Evolutionary conservation across 23 tunicate genomes (phyloP).

Genomic region (Ascidia mentula): DNA sequence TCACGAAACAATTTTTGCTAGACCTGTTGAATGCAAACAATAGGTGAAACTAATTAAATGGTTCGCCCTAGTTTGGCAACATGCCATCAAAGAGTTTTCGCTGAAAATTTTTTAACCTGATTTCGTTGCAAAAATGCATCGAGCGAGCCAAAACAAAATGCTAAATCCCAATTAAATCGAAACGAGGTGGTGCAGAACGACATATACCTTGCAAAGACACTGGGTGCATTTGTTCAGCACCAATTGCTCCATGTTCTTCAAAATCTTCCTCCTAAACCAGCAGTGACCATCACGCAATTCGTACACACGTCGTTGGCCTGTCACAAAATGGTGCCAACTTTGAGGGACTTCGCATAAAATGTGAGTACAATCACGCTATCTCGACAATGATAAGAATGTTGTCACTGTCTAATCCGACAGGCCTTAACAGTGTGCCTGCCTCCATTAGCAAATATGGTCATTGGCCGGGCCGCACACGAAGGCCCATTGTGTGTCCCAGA

Average conservation of each 20-base stretch:
- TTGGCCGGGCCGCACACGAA: not conserved
- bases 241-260: constrained; percentile 17
- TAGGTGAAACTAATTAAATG: no score
- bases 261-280: constrained; percentile 35
- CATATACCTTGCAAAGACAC: constrained; percentile 72
- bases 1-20: no score
- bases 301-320: constrained; percentile 16
- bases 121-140: no score
- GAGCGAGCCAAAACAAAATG: no score
- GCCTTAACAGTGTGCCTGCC: not conserved
- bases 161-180: no score
- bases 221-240: constrained; percentile 53
- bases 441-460: not conserved
- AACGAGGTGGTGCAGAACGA: no score
- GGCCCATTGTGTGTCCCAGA: not conserved
- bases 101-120: no score
- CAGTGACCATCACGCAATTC: constrained; percentile 16
- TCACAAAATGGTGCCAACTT: not conserved
- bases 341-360: not conserved
- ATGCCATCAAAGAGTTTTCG: no score
- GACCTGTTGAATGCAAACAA: no score
- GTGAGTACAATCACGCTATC: not conserved
- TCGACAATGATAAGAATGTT: not conserved
- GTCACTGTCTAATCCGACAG: not conserved
- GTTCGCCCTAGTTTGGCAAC: no score